Evolutionary conservation across 2,797 vertebrate species (phyloP), one percentile per base, ranked within the genome.

Genomic region (Pangasius macronema): DNA sequence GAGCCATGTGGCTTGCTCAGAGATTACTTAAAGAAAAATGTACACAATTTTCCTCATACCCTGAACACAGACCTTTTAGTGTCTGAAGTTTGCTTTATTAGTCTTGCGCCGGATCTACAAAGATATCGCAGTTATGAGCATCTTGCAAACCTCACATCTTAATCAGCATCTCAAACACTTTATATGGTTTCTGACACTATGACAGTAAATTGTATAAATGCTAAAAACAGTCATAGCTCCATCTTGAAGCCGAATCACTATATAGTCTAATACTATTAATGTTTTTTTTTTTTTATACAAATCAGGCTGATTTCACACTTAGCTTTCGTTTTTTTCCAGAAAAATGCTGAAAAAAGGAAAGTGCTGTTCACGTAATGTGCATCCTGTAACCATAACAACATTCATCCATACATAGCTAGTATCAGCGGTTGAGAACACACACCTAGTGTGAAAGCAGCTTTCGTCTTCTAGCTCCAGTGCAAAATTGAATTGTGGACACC

Each of bases 21-120:
- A 14, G 18, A 65, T 51, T n/a, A 36, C 24, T 51, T 67, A 27
- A 83, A 63, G 33, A 53, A 61, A 67, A 68, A 84, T 73, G 22
- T 84, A 55, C 67, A 59, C 67, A 18, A 84, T 84, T 73, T 84
- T 68, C 82, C 51, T 84, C 67, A 57, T 73, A 84, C 22, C 11
- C 6, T 33, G 59, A 84, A 84, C 18, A 24, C 6, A 70, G 20
- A 53, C 30, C 49, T 59, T 72, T 72, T 33, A 24, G 65, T 27
- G 30, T 57, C 46, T 33, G 36, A 68, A 13, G 5, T 42, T 42
- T 77, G 49, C 46, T 55, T 77, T 20, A 27, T 30, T 20, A 8
- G 6, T 59, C 63, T 82, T 42, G 20, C 2, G 27, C 57, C 14
- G 1, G 36, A 82, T 27, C 79, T 27, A 7, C 11, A 82, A 82